phyloP scores from a whole-genome alignment of 2,797 vertebrate species.

The Melanotaenia nigrans region DNA sequence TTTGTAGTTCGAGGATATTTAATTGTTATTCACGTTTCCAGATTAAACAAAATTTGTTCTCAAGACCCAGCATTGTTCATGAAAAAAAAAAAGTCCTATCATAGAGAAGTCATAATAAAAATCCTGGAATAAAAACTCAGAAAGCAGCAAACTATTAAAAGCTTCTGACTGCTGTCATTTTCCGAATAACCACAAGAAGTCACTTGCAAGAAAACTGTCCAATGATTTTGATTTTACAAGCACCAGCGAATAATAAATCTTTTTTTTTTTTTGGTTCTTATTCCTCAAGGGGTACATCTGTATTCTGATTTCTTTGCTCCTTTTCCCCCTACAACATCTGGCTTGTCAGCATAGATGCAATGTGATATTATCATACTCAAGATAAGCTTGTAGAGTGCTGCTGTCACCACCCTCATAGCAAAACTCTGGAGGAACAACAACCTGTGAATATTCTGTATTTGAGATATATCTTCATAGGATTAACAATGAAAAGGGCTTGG shows the following conservation, averaged over 20 bases:
- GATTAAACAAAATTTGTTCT: background rate
- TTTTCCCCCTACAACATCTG: constrained; percentile 40
- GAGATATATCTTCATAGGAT: background rate
- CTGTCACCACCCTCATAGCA: constrained; percentile 25
- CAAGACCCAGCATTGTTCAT: background rate
- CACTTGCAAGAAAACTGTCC: background rate
- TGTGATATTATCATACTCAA: constrained; percentile 28
- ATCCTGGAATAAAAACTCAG: background rate
- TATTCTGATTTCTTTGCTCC: constrained; percentile 24
- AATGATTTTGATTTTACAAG: background rate
- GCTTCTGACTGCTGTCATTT: background rate
- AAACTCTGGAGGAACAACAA: constrained; percentile 1
- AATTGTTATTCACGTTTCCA: background rate
- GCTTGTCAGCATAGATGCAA: constrained; percentile 35
- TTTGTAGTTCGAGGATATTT: background rate
- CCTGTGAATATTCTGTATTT: background rate
- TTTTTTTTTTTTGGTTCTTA: background rate
- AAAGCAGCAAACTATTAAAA: background rate
- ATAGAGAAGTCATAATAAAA: background rate
- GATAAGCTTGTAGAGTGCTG: constrained; percentile 36
- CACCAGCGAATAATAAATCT: constrained; percentile 10
- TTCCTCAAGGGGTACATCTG: constrained; percentile 13
- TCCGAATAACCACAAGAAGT: background rate
- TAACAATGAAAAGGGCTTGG: background rate
- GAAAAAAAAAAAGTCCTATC: background rate